These are phyloP conservation scores for Dufourea novaeangliae DNA, from an alignment of 1,140 invertebrate species.

Conservation along the genomic window DNA sequence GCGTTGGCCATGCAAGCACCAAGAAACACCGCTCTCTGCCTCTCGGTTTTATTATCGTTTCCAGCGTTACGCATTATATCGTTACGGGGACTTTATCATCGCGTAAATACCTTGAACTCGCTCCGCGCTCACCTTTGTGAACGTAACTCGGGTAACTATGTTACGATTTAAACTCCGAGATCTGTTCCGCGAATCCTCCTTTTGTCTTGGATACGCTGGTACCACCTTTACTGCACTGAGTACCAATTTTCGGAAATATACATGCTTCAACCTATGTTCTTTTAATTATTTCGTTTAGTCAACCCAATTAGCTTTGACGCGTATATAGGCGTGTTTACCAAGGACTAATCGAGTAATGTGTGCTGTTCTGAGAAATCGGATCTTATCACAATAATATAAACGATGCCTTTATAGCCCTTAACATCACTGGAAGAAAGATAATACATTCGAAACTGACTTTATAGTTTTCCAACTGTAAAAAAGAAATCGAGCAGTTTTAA, in stretches of 20 bases:
- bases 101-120: conserved; percentile 31
- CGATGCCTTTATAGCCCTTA: no score
- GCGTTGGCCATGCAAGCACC: conserved; percentile 3
- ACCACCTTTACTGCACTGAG: no score
- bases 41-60: conserved; percentile 28
- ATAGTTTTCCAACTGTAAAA: no score
- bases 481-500: no score
- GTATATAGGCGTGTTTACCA: no score
- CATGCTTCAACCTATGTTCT: neutral
- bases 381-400: no score
- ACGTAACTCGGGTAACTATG: neutral
- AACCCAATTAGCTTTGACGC: no score
- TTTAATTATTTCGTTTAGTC: no score
- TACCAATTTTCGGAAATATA: neutral
- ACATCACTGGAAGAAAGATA: no score
- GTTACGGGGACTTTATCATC: conserved; percentile 37
- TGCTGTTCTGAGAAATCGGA: neutral
- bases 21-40: conserved; percentile 6
- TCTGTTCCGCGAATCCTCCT: neutral
- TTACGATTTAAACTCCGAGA: conserved; percentile 8
- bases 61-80: conserved; percentile 44
- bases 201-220: no score
- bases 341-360: neutral
- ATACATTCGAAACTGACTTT: no score
- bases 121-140: conserved; percentile 6